phyloP scores from a whole-genome alignment of 2,797 vertebrate species.

The Euphonia xanthogaster region DNA sequence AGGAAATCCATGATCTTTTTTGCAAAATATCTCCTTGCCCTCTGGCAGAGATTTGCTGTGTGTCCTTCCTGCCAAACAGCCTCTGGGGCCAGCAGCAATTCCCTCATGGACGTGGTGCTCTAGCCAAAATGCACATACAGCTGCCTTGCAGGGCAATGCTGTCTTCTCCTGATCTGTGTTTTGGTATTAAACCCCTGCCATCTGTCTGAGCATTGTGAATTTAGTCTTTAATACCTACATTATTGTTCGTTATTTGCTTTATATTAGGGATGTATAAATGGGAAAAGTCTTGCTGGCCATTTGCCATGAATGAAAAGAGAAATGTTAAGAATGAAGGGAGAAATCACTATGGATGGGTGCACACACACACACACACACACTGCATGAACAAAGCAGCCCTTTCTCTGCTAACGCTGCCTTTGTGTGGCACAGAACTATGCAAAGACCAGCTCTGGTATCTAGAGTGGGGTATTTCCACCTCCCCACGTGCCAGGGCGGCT shows the following conservation, averaged over 20 bases:
- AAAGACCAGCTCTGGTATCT: background rate
- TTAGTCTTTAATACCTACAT: background rate
- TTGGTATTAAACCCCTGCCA: background rate
- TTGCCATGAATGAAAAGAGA: background rate
- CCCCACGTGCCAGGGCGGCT: fast-evolving
- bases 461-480: background rate
- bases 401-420: background rate
- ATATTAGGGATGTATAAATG: background rate
- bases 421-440: background rate
- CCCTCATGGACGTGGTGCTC: background rate
- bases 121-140: background rate
- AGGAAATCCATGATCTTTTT: background rate
- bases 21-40: background rate
- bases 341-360: background rate
- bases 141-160: background rate
- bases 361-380: fast-evolving
- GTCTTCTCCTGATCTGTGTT: background rate
- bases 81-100: background rate
- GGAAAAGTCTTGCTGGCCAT: background rate
- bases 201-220: background rate
- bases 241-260: background rate
- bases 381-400: background rate
- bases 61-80: background rate
- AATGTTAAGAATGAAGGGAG: background rate
- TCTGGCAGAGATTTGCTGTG: background rate